Evolutionary conservation across 2,797 vertebrate species (phyloP), one percentile per base, ranked within the genome.

Genomic region (Pantherophis alleghaniensis): DNA sequence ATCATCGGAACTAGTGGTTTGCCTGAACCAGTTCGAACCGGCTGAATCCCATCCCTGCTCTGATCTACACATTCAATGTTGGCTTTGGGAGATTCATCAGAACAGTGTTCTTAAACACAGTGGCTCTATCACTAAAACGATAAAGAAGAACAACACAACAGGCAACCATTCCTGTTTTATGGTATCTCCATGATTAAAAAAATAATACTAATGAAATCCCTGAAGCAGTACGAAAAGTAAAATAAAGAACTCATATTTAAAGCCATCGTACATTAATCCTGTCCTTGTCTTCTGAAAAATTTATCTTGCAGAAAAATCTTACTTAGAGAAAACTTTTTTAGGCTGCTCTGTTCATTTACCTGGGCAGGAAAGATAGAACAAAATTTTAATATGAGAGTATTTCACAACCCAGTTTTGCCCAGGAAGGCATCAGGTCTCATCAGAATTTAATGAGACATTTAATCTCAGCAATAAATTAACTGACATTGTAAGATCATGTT

Each of bases 391-490:
- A 96, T 95, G 97, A 96, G 95, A 92, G 74, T 95, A 95, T 96
- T 97, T 96, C 96, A 97, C 88, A 97, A 97, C 93, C 93, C 96
- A 96, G 95, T 96, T 95, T 96, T 96, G 96, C 95, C 96, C 95
- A 96, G 94, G 96, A 97, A 95, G 97, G 96, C 97, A 97, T 96
- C 96, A 97, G 97, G 97, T 96, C 97, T 98, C 97, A 98, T 98
- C 98, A 97, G 95, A 95, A 94, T 96, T 97, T 96, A 98, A 98
- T 97, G 97, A 98, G 97, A 98, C 97, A 97, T 97, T 98, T 95
- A 95, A 98, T 95, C 95, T 94, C 96, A 93, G 97, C 98, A 97
- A 98, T 97, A 98, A 98, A 98, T 98, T 98, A 98, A 98, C 97
- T 97, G 97, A 95, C 96, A 97, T 94, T 95, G 87, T 16, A 3